These are phyloP conservation scores for Alcedo atthis DNA, from an alignment of 2,797 vertebrate genomes.

Conservation along the genomic window DNA sequence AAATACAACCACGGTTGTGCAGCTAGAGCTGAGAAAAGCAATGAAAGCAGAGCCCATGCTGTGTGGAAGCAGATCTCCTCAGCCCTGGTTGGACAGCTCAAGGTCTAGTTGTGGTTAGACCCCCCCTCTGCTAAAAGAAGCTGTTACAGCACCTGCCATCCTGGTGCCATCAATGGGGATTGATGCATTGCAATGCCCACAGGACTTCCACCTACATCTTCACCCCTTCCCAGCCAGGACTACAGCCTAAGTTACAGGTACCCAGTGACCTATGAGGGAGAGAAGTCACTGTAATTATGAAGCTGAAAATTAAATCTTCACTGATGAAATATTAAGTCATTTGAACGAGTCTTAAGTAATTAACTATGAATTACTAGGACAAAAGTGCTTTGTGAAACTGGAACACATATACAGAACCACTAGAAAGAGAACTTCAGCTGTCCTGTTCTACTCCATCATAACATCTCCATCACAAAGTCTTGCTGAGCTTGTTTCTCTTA, in stretches of 20 bases:
- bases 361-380: background rate
- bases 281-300: background rate
- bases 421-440: background rate
- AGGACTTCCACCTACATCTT: background rate
- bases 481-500: background rate
- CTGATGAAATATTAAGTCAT: conserved; percentile 2
- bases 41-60: background rate
- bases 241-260: background rate
- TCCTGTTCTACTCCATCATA: background rate
- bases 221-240: background rate
- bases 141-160: background rate
- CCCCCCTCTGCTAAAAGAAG: background rate
- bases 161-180: background rate
- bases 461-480: conserved; percentile 4
- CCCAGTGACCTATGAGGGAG: background rate
- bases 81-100: background rate
- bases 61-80: background rate
- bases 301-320: background rate
- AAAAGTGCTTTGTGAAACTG: background rate
- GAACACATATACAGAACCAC: background rate
- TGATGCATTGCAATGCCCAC: background rate
- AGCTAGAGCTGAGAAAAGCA: background rate
- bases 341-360: background rate
- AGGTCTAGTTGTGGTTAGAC: background rate
- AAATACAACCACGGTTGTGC: background rate